These are phyloP conservation scores for Phoenicopterus ruber DNA, from an alignment of 2,113 vertebrate genomes.

Conservation along the genomic window DNA sequence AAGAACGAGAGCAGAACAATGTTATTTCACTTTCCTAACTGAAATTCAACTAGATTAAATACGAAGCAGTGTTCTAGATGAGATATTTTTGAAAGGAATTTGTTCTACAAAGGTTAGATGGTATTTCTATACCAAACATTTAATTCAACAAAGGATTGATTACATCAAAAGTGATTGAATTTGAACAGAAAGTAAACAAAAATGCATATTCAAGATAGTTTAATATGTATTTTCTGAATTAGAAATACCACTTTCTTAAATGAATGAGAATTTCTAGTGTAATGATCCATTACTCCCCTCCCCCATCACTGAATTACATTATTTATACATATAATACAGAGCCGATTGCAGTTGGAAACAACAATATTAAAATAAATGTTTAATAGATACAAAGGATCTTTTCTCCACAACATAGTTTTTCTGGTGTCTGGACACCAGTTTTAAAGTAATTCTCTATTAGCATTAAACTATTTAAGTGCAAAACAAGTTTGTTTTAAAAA, in stretches of 20 bases:
- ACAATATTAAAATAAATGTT: constrained; percentile 94
- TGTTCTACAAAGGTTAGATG: constrained; percentile 18
- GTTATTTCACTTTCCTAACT: background rate
- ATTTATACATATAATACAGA: constrained; percentile 87
- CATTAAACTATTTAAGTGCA: constrained; percentile 91
- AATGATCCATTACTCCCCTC: constrained; percentile 77
- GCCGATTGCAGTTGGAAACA: constrained; percentile 83
- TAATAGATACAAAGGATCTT: constrained; percentile 88
- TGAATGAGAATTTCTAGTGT: constrained; percentile 84
- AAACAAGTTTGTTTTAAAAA: constrained; percentile 78
- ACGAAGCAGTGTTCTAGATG: background rate
- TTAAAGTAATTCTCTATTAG: constrained; percentile 86
- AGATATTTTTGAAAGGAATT: constrained; percentile 14
- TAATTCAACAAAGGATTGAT: constrained; percentile 57
- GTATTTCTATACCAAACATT: constrained; percentile 62
- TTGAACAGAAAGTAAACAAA: constrained; percentile 73
- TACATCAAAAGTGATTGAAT: constrained; percentile 59
- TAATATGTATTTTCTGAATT: constrained; percentile 91
- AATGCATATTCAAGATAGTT: constrained; percentile 86
- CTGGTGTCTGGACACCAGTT: constrained; percentile 77
- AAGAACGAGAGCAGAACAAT: background rate
- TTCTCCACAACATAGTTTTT: constrained; percentile 78
- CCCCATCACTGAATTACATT: constrained; percentile 73
- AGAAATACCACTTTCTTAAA: constrained; percentile 88
- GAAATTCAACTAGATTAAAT: background rate